phyloP scores from a whole-genome alignment of 2,797 vertebrate genomes.

The Tenualosa ilisha region DNA sequence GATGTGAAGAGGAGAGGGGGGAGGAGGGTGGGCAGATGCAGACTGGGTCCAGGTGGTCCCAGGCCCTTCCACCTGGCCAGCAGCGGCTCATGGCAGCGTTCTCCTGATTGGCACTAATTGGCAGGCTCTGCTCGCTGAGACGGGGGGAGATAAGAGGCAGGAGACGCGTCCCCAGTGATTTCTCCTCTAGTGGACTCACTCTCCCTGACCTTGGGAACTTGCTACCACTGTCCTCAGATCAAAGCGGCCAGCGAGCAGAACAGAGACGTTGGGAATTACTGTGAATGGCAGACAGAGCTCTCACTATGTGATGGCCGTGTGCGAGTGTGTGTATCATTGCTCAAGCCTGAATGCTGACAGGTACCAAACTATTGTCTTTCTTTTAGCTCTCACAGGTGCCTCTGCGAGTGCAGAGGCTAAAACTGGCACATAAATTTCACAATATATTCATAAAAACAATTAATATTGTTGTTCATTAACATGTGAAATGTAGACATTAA shows the following conservation, averaged over 20 bases:
- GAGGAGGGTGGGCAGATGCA: conserved; percentile 61
- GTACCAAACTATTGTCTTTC: conserved; percentile 1
- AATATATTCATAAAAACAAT: not conserved
- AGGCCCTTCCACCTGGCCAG: conserved; percentile 48
- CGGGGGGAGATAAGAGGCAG: conserved; percentile 24
- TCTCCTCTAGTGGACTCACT: conserved; percentile 31
- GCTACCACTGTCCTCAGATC: conserved; percentile 42
- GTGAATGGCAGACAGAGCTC: not conserved
- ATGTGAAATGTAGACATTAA: not conserved
- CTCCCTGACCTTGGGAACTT: conserved; percentile 51
- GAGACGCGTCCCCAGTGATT: conserved; percentile 33
- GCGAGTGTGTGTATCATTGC: conserved; percentile 1
- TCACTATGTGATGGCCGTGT: not conserved
- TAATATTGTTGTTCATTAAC: not conserved
- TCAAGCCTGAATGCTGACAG: not conserved
- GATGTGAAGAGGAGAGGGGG: conserved; percentile 31
- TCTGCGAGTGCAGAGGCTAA: not conserved
- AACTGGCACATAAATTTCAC: not conserved
- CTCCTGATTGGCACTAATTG: conserved; percentile 72
- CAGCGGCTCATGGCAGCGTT: conserved; percentile 55
- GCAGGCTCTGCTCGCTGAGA: conserved; percentile 50
- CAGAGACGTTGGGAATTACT: not conserved
- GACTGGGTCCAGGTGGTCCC: conserved; percentile 62
- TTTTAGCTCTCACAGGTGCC: conserved; percentile 7
- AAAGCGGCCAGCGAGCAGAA: conserved; percentile 28